These are phyloP conservation scores for Pammene fasciana DNA, from an alignment of 2,888 invertebrate genomes.

Conservation along the genomic window DNA sequence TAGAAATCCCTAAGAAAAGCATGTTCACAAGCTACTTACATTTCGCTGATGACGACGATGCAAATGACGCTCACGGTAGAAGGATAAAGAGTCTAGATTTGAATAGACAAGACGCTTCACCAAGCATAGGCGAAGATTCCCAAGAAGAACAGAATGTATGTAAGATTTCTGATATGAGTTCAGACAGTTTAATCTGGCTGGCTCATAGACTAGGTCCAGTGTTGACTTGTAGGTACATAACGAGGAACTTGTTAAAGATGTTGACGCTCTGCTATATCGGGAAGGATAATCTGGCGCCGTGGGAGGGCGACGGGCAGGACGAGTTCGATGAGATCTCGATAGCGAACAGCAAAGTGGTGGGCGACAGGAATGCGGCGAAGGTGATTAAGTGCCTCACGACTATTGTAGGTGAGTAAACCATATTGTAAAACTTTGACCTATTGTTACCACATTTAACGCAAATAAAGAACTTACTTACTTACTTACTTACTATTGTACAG, in stretches of 20 bases:
- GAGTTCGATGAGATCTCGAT: constrained; percentile 85
- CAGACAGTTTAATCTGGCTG: constrained; percentile 95
- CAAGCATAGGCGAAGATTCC: constrained; percentile 54
- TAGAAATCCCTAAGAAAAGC: constrained; percentile 85
- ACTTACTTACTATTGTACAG: no score
- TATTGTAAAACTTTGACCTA: no score
- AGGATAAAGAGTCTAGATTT: constrained; percentile 60
- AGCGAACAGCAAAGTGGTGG: constrained; percentile 85
- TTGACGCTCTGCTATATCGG: constrained; percentile 96
- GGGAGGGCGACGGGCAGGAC: constrained; percentile 70
- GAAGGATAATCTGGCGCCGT: constrained; percentile 87
- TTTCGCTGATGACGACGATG: constrained; percentile 67
- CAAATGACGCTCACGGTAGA: constrained; percentile 49
- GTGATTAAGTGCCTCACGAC: constrained; percentile 96
- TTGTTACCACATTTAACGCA: no score
- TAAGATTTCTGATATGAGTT: constrained; percentile 93
- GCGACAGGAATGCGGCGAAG: constrained; percentile 92
- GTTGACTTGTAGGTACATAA: constrained; percentile 94
- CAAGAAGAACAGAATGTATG: constrained; percentile 56
- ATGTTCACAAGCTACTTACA: constrained; percentile 80
- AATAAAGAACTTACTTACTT: no score
- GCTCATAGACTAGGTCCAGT: constrained; percentile 97
- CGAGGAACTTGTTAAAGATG: constrained; percentile 96
- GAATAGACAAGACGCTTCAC: constrained; percentile 48
- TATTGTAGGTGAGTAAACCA: constrained; percentile 87